phyloP scores from a whole-genome alignment of 2,113 vertebrate genomes.

The Tichodroma muraria region DNA sequence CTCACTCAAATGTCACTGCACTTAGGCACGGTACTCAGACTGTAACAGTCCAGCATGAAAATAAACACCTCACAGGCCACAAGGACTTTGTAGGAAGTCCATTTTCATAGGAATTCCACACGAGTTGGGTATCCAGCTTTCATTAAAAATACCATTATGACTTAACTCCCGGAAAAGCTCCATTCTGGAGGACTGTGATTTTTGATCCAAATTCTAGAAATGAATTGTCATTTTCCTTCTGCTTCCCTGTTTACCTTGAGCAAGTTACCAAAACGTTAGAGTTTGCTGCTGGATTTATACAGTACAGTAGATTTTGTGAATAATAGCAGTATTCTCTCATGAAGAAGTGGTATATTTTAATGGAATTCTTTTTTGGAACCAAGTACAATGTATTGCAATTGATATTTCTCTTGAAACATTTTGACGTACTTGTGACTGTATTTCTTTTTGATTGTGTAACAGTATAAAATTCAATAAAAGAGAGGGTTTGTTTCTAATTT shows the following conservation, averaged over 20 bases:
- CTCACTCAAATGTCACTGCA: neutral
- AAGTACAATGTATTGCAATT: conserved; percentile 49
- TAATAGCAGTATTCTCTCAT: conserved; percentile 61
- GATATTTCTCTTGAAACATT: conserved; percentile 53
- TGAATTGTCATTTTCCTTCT: neutral
- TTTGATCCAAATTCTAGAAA: neutral
- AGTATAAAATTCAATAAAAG: conserved; percentile 60
- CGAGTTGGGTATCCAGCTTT: neutral
- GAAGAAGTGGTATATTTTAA: conserved; percentile 62
- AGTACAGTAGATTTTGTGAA: conserved; percentile 56
- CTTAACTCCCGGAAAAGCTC: neutral
- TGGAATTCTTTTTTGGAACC: conserved; percentile 60
- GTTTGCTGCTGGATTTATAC: conserved; percentile 58
- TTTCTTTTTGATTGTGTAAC: conserved; percentile 66
- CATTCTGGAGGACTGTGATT: neutral
- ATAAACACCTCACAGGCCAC: neutral
- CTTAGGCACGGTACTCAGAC: neutral
- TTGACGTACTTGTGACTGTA: conserved; percentile 61
- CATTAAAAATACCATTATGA: neutral
- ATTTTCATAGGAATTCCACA: neutral
- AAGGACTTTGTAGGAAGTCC: neutral
- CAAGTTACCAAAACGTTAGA: conserved; percentile 36
- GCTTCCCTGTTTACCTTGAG: conserved; percentile 58
- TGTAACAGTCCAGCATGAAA: neutral
- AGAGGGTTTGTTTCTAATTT: conserved; percentile 53